Evolutionary conservation across 1,140 invertebrate species (phyloP).

Genomic region (Neotoxoptera formosana): DNA sequence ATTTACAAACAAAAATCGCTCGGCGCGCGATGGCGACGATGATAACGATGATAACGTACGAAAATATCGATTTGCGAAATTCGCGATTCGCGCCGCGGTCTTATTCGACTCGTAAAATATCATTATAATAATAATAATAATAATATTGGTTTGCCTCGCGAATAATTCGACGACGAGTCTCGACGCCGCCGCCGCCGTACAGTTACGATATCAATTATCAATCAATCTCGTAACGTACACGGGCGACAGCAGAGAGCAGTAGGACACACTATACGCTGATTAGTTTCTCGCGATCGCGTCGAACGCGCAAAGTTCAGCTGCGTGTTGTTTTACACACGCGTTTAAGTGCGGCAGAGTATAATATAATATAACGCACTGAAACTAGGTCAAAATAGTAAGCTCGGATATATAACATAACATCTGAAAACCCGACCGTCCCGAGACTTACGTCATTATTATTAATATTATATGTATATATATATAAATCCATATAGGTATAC

Average conservation of each 20-base stretch:
- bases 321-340: neutral
- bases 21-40: no score
- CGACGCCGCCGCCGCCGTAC: no score
- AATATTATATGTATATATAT: no score
- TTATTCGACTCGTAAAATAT: no score
- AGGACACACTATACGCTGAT: neutral
- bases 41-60: neutral
- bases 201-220: neutral
- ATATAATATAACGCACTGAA: neutral
- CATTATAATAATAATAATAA: no score
- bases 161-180: no score
- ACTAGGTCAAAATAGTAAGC: slow-evolving; percentile 34
- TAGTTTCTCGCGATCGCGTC: neutral
- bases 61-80: neutral
- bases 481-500: neutral
- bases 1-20: no score
- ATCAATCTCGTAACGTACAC: neutral
- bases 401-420: neutral
- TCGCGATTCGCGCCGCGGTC: neutral
- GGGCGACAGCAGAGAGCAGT: no score
- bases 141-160: no score
- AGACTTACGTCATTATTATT: neutral
- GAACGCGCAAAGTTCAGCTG: neutral
- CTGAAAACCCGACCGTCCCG: neutral
- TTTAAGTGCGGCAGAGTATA: neutral